Percentiles rank a stretch among this genome's conserved stretches.
These are phyloP conservation scores for Caradrina kadenii DNA, from an alignment of 2,888 invertebrate species.

Conservation along the genomic window DNA sequence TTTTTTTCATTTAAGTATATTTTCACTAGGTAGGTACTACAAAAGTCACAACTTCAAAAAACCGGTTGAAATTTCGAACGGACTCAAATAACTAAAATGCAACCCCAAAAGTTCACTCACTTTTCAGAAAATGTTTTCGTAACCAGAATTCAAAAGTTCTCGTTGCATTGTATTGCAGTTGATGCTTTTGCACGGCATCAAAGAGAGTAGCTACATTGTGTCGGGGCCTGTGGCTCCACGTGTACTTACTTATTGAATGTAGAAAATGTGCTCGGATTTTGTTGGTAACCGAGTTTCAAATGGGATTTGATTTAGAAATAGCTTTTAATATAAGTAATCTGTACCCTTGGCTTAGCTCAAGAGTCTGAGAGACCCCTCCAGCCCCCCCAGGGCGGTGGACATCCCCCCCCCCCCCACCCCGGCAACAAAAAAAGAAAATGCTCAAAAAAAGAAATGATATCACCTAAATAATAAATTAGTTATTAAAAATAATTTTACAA, in stretches of 20 bases:
- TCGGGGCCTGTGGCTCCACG: background rate
- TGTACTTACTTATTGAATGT: background rate
- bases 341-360: no score
- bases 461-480: no score
- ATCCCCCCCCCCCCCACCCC: no score
- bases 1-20: no score
- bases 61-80: background rate
- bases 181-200: background rate
- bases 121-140: background rate
- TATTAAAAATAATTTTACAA: no score
- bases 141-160: conserved; percentile 2
- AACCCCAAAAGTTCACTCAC: conserved; percentile 4
- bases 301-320: background rate
- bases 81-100: conserved; percentile 2
- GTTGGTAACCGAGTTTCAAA: background rate
- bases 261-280: background rate
- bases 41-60: no score
- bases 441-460: no score
- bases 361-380: no score
- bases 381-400: no score
- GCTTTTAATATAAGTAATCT: no score
- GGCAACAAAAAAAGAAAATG: no score
- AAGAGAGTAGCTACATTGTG: conserved; percentile 28
- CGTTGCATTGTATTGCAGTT: conserved; percentile 15
- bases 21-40: no score